Evolutionary conservation across 2,113 vertebrate species (phyloP).

Genomic region (Lepisosteus oculatus): DNA sequence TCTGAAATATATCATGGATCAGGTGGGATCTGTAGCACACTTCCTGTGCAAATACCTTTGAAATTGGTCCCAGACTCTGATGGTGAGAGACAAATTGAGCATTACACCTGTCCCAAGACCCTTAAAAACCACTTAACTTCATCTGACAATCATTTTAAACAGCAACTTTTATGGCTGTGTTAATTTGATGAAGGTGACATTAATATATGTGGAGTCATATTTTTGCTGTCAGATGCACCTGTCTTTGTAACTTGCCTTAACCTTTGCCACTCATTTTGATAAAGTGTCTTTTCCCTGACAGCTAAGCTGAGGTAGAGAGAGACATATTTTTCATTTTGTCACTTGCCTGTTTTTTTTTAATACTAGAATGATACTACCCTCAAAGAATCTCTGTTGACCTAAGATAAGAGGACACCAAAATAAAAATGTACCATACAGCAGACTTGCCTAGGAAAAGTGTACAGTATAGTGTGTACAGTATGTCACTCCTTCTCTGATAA

Average conservation of each 20-base stretch:
- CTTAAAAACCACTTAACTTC: not conserved
- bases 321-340: conserved; percentile 13
- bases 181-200: conserved; percentile 11
- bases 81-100: not conserved
- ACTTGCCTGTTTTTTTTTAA: conserved; percentile 3
- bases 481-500: too few relatives aligned
- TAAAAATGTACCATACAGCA: too few relatives aligned
- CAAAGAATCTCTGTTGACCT: not conserved
- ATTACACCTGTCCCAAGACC: not conserved
- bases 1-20: too few relatives aligned
- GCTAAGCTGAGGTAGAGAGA: not conserved
- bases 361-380: not conserved
- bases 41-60: not conserved
- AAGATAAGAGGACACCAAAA: conserved; percentile 15
- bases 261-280: not conserved
- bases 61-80: not conserved
- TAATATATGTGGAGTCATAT: not conserved
- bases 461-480: too few relatives aligned
- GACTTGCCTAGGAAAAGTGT: too few relatives aligned
- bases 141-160: conserved; percentile 2
- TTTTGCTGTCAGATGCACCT: not conserved
- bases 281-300: not conserved
- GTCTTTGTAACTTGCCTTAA: not conserved
- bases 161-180: not conserved
- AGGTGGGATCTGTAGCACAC: conserved; percentile 7